phyloP scores from a whole-genome alignment of 2,888 invertebrate genomes.

The Epirrita christyi region DNA sequence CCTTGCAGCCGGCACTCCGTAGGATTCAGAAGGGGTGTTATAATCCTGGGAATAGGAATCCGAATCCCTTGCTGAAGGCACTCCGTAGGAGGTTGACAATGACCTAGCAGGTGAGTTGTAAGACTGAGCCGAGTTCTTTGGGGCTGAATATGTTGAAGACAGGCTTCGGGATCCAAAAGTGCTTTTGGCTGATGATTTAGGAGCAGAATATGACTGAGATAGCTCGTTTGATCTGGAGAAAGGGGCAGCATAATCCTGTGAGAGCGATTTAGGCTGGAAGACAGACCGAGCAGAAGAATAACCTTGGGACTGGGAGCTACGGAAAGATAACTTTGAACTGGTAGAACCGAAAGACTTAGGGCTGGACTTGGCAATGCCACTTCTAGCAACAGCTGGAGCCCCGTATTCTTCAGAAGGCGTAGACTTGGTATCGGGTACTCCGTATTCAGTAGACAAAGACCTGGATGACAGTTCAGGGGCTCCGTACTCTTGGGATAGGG shows the following conservation, averaged over 20 bases:
- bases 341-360: slow-evolving; percentile 2
- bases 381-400: slow-evolving; percentile 47
- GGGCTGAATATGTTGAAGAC: background rate
- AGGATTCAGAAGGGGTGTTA: slow-evolving; percentile 52
- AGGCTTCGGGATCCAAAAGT: slow-evolving; percentile 9
- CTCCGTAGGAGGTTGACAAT: slow-evolving; percentile 7
- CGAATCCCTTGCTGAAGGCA: slow-evolving; percentile 43
- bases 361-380: slow-evolving; percentile 11
- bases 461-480: slow-evolving; percentile 29
- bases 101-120: slow-evolving; percentile 24
- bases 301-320: slow-evolving; percentile 10
- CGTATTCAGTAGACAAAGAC: slow-evolving; percentile 33
- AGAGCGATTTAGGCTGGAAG: background rate
- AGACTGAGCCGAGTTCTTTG: slow-evolving; percentile 22
- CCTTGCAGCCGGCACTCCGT: slow-evolving; percentile 49
- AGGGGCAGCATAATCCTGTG: slow-evolving; percentile 13
- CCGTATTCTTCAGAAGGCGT: slow-evolving; percentile 55
- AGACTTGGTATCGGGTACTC: slow-evolving; percentile 33
- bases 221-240: slow-evolving; percentile 19
- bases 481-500: slow-evolving; percentile 36
- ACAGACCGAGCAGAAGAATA: slow-evolving; percentile 16
- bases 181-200: slow-evolving; percentile 11
- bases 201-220: slow-evolving; percentile 12
- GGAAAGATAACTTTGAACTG: slow-evolving; percentile 9
- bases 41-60: slow-evolving; percentile 50